Evolutionary conservation across 2,113 vertebrate species (phyloP).

Genomic region (Microcebus griseorufus): DNA sequence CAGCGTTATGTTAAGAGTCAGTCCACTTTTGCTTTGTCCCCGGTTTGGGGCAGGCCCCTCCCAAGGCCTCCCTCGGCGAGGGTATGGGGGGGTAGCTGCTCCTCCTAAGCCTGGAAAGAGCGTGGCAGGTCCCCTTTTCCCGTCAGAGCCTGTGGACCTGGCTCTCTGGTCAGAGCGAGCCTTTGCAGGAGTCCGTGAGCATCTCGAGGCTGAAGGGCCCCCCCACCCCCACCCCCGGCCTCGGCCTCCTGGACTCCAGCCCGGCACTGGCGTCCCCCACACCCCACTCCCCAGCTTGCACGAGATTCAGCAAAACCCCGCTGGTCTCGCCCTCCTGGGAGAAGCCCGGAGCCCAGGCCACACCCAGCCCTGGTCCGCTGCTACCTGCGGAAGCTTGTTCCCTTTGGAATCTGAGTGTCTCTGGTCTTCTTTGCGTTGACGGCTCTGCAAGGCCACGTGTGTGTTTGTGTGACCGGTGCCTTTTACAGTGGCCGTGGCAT

Average conservation of each 20-base stretch:
- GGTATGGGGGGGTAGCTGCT: too few relatives aligned
- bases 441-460: background rate
- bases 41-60: background rate
- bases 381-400: too few relatives aligned
- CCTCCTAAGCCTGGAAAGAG: background rate
- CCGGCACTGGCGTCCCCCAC: background rate
- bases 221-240: too few relatives aligned
- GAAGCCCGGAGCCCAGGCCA: background rate
- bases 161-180: background rate
- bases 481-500: background rate
- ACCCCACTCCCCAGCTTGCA: background rate
- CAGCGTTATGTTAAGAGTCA: background rate
- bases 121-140: background rate
- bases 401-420: background rate
- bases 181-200: too few relatives aligned
- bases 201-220: too few relatives aligned
- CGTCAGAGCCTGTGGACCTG: background rate
- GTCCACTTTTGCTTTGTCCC: background rate
- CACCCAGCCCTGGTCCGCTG: background rate
- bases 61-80: fast-evolving
- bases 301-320: background rate
- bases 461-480: fast-evolving
- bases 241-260: background rate
- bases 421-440: background rate
- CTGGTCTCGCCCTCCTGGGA: background rate